phyloP scores from a whole-genome alignment of 2,888 invertebrate species.

The Nycteola revayana region DNA sequence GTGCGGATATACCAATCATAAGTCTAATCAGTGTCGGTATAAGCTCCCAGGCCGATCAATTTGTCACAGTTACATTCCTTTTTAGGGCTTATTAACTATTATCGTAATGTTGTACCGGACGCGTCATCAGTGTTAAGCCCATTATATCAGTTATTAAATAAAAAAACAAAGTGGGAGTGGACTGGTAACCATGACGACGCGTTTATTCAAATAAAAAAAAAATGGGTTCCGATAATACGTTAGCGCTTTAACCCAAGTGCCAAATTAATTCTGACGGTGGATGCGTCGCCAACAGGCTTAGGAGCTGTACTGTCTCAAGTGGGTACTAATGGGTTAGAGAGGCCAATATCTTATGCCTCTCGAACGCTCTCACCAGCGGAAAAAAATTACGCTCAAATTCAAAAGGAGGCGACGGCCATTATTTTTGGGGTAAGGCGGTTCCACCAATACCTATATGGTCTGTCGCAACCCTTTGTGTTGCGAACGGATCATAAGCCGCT shows the following conservation, averaged over 20 bases:
- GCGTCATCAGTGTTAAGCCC: background rate
- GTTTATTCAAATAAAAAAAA: constrained; percentile 2
- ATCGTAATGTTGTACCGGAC: background rate
- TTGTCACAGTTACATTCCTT: background rate
- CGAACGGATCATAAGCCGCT: constrained; percentile 8
- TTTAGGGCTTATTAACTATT: background rate
- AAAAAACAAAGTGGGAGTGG: constrained; percentile 17
- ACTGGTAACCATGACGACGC: constrained; percentile 4
- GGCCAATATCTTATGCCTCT: constrained; percentile 8
- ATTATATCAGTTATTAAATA: constrained; percentile 2
- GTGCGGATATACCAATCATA: no score
- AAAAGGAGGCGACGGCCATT: constrained; percentile 34
- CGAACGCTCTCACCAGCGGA: constrained; percentile 17
- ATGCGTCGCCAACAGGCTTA: constrained; percentile 7
- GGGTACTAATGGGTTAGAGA: constrained; percentile 1
- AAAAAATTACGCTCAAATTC: constrained; percentile 28
- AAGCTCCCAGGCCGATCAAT: background rate
- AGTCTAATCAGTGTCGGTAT: background rate
- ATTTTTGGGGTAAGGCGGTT: constrained; percentile 25
- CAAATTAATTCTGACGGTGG: constrained; percentile 6
- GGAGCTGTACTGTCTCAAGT: constrained; percentile 5
- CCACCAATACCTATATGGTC: constrained; percentile 31
- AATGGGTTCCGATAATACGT: constrained; percentile 2
- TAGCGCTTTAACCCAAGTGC: constrained; percentile 4
- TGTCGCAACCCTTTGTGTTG: constrained; percentile 31